Conservation (phyloP, 2,113 vertebrate species). For the Dipodomys ordii region DNA sequence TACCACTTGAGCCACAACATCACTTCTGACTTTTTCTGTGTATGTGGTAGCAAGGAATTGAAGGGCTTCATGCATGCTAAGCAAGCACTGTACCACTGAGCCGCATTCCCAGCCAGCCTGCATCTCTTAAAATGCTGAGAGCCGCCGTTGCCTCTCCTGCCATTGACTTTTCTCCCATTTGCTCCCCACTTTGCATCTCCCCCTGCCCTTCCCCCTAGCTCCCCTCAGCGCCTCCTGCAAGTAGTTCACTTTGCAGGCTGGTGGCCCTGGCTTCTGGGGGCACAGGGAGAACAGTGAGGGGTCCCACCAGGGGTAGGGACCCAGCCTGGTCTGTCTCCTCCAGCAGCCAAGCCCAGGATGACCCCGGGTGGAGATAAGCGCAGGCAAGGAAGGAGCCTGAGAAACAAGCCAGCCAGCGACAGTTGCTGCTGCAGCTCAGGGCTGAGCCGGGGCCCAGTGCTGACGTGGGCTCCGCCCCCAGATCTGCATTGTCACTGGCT, state of each 20-base stretch:
- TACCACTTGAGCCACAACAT: too few relatives aligned
- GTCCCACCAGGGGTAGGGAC: background rate
- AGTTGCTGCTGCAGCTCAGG: constrained; percentile 38
- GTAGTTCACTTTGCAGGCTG: background rate
- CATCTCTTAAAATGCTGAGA: constrained; percentile 24
- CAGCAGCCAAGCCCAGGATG: background rate
- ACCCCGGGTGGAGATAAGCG: background rate
- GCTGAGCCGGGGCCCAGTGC: constrained; percentile 43
- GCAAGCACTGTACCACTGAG: too few relatives aligned
- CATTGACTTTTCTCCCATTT: background rate
- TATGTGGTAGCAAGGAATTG: too few relatives aligned
- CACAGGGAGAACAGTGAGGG: background rate
- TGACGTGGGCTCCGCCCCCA: background rate
- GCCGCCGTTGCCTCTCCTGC: background rate
- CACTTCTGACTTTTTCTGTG: too few relatives aligned
- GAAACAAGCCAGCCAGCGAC: background rate
- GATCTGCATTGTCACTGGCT: background rate
- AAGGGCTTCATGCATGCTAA: too few relatives aligned
- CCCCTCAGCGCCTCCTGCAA: background rate
- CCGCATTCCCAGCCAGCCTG: too few relatives aligned
- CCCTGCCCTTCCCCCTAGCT: background rate
- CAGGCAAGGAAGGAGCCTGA: background rate
- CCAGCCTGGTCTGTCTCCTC: background rate
- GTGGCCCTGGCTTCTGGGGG: background rate
- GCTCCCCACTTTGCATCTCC: background rate